These are phyloP conservation scores for Eumaeus atala DNA, from an alignment of 1,140 invertebrate genomes.

Conservation along the genomic window DNA sequence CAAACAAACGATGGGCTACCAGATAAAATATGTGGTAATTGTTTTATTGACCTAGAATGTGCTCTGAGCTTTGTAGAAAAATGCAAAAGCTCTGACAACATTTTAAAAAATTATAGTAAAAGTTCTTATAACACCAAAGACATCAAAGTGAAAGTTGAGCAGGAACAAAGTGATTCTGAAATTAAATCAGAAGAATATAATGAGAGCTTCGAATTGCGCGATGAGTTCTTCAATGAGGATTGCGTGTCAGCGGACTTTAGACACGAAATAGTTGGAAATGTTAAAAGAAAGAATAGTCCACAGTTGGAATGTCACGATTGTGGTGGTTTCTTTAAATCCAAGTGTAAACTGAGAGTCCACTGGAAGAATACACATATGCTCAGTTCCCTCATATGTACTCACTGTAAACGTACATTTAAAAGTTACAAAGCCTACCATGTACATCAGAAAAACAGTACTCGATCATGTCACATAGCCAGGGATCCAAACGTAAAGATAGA, in stretches of 20 bases:
- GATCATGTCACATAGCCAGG: slow-evolving; percentile 31
- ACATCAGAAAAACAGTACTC: slow-evolving; percentile 34
- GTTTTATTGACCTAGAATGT: slow-evolving; percentile 41
- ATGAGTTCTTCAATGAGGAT: too few relatives aligned
- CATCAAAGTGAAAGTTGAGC: not conserved
- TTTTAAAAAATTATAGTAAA: slow-evolving; percentile 5
- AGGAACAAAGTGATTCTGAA: not conserved
- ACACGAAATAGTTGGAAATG: too few relatives aligned
- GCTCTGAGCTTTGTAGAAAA: slow-evolving; percentile 49
- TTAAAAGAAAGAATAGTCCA: not conserved
- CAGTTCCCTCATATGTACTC: slow-evolving; percentile 34
- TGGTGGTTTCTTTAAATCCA: slow-evolving; percentile 46
- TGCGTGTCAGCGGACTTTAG: too few relatives aligned
- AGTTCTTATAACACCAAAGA: not conserved
- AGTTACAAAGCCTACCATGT: slow-evolving; percentile 39
- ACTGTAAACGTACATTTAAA: slow-evolving; percentile 50
- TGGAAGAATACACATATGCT: slow-evolving; percentile 51
- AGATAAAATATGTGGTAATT: slow-evolving; percentile 46
- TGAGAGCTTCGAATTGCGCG: slow-evolving; percentile 12
- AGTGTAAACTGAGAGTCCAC: slow-evolving; percentile 58
- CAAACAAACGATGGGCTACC: slow-evolving; percentile 42
- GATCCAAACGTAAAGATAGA: slow-evolving; percentile 31
- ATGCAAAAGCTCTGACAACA: slow-evolving; percentile 31
- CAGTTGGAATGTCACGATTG: slow-evolving; percentile 53
- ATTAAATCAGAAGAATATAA: not conserved